These are phyloP conservation scores for Dolichoris vasculosae DNA, from an alignment of 1,140 invertebrate species.

Conservation along the genomic window DNA sequence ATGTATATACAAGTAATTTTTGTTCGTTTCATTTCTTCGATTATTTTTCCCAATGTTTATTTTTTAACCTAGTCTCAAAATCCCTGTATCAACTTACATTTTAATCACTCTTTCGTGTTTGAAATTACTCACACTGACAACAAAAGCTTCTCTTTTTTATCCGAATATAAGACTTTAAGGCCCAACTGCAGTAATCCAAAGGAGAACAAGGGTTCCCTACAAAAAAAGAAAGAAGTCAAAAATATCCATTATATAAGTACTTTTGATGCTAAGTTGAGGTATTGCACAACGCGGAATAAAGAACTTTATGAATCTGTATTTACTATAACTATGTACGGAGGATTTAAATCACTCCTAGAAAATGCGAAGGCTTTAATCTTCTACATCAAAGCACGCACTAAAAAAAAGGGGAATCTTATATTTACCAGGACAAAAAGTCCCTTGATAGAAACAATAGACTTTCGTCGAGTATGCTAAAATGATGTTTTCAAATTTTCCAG, in stretches of 20 bases:
- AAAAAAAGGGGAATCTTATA: slow-evolving; percentile 6
- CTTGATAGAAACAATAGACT: slow-evolving; percentile 28
- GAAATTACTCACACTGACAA: slow-evolving; percentile 25
- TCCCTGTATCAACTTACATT: not conserved
- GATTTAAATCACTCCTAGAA: slow-evolving; percentile 36
- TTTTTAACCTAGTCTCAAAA: not conserved
- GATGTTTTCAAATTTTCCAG: slow-evolving; percentile 44
- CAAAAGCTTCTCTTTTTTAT: not conserved
- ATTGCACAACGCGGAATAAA: slow-evolving; percentile 25
- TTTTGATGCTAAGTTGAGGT: slow-evolving; percentile 2
- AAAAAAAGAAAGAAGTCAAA: slow-evolving; percentile 43
- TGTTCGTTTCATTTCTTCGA: not conserved
- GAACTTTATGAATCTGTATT: slow-evolving; percentile 36
- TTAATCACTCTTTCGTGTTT: slow-evolving; percentile 21
- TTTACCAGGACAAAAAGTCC: slow-evolving; percentile 11
- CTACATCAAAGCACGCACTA: slow-evolving; percentile 34
- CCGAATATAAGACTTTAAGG: not conserved
- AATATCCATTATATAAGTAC: slow-evolving; percentile 48
- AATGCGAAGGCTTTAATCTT: slow-evolving; percentile 42
- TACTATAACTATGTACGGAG: slow-evolving; percentile 29
- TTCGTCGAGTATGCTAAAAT: slow-evolving; percentile 8
- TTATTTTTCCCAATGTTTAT: not conserved
- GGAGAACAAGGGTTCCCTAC: not conserved
- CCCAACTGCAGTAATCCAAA: slow-evolving; percentile 13
- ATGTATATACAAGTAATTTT: not conserved